Evolutionary conservation across 2,113 vertebrate species (phyloP).

Genomic region (Dicrurus megarhynchus): DNA sequence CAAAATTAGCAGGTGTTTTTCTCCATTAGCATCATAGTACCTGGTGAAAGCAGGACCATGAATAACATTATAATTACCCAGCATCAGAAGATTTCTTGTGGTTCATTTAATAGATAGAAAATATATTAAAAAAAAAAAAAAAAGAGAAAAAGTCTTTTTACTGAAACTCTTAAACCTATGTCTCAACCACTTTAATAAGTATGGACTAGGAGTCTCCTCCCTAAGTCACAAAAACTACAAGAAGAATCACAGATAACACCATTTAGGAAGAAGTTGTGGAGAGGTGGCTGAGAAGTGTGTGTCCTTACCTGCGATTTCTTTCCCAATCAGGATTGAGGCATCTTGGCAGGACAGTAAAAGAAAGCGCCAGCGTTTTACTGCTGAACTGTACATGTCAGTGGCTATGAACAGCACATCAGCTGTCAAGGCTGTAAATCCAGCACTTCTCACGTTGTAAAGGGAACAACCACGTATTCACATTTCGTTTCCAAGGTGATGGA

Average conservation of each 20-base stretch:
- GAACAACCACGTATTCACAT: background rate
- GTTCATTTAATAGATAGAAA: background rate
- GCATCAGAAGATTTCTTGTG: background rate
- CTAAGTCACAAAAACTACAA: background rate
- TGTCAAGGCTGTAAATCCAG: background rate
- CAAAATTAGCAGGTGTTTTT: background rate
- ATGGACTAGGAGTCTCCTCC: background rate
- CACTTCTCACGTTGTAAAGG: background rate
- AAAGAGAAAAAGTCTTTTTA: background rate
- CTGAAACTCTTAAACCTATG: background rate
- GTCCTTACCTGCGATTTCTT: background rate
- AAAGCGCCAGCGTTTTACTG: background rate
- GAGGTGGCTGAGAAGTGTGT: background rate
- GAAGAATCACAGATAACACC: background rate
- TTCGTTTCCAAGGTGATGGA: constrained; percentile 29
- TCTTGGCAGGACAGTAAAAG: background rate
- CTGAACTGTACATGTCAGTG: background rate
- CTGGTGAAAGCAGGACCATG: background rate
- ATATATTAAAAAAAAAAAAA: background rate
- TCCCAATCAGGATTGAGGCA: background rate
- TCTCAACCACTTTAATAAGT: background rate
- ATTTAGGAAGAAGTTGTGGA: background rate
- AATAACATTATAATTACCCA: background rate
- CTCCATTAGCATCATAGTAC: background rate
- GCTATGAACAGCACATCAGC: background rate